Base-by-base conservation (phyloP, 2,113 vertebrate species). In the Chaetodon auriga region DNA sequence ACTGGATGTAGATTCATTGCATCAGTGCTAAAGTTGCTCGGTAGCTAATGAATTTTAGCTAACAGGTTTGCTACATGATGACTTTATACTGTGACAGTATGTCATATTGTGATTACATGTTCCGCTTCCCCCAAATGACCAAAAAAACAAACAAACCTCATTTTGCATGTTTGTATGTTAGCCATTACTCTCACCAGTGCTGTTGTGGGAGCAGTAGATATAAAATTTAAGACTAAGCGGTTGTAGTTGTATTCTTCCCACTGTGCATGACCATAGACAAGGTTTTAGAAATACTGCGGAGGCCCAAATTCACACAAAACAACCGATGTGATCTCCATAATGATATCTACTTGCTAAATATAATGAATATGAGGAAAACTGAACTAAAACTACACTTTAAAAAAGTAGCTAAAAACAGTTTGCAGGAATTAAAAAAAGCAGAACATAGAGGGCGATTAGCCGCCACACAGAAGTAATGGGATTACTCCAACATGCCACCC, bases 401-500 rank as follows among this genome's bases (percentile, higher is more conserved):
- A 70, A 75, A 75, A 41, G 45, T 72, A 66, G 62, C 53, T 54
- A 66, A 84, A 69, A 90, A 57, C 25, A 25, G 43, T 63, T 80
- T 62, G 68, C 68, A 73, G 30, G 15, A 83, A 72, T 62, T 71
- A 61, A 70, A 68, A 46, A 43, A 30, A 30, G 3, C 30, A 30
- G 30, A 73, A 60, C 35, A 38, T 15, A 57, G 49, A 60, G 46
- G 62, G n/a, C 6, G 61, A 87, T 83, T 78, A 82, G 45, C 69
- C 79, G 75, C 62, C 58, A 45, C 66, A 48, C 48, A 85, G 60
- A 65, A 80, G 79, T 78, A 80, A 86, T 79, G 64, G 21, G 49
- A 83, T 90, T 85, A 69, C 75, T 70, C 64, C 8, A 41, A 53
- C 73, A 18, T 38, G 51, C 70, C 85, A 74, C 78, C 81, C 64